These are phyloP conservation scores for Ichneumoninae sp. DNA, from an alignment of 2,888 invertebrate species.

Conservation along the genomic window DNA sequence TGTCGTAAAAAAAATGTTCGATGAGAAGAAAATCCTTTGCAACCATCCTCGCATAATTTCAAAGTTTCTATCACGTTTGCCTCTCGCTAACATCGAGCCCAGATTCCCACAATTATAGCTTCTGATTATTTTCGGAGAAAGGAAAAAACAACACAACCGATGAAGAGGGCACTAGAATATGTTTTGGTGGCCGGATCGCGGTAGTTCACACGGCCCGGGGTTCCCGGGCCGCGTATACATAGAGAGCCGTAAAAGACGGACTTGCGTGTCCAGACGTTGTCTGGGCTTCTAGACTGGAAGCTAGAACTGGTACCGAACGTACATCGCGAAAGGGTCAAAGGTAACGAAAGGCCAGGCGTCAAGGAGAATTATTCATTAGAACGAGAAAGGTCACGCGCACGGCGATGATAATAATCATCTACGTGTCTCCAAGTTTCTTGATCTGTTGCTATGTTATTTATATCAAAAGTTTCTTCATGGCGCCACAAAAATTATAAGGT, in stretches of 20 bases:
- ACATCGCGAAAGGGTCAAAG: constrained; percentile 64
- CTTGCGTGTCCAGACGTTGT: constrained; percentile 68
- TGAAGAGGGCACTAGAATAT: constrained; percentile 33
- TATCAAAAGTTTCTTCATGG: constrained; percentile 77
- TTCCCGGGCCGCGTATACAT: constrained; percentile 50
- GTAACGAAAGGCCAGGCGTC: constrained; percentile 67
- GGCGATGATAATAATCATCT: constrained; percentile 81
- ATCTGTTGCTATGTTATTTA: constrained; percentile 30
- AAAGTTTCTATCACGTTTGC: neutral
- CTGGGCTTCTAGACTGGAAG: constrained; percentile 64
- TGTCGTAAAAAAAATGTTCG: too few species aligned
- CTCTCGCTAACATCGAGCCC: neutral
- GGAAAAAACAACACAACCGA: constrained; percentile 1
- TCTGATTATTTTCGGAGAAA: constrained; percentile 59
- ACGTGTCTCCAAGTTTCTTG: constrained; percentile 80
- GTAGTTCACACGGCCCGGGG: constrained; percentile 63
- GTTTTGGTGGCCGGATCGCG: constrained; percentile 46
- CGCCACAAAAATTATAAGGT: constrained; percentile 84
- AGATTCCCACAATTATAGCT: constrained; percentile 63
- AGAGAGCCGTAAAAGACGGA: constrained; percentile 58
- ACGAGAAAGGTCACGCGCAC: neutral
- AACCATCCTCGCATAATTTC: neutral
- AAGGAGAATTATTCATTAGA: constrained; percentile 31
- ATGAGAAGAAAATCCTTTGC: neutral
- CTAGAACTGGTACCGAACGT: constrained; percentile 59